Conservation (phyloP, 1,140 invertebrate species). For the Stegodyphus mimosarum region DNA sequence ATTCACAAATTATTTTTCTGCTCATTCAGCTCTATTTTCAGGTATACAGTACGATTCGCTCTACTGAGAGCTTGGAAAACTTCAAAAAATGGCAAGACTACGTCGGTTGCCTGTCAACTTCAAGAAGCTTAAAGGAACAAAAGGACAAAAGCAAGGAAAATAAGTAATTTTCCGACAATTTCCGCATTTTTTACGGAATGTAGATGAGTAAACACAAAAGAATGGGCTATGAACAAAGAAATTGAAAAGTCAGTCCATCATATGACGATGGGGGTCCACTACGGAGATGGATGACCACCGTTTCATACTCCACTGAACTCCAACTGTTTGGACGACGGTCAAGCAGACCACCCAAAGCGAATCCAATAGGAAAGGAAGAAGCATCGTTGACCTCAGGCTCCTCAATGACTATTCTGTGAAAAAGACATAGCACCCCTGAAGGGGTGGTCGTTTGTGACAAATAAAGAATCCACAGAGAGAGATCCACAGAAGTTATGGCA, state of each 20-base stretch:
- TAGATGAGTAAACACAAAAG: background rate
- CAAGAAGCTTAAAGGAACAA: no score
- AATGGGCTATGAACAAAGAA: background rate
- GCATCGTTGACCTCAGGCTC: background rate
- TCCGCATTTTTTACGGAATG: background rate
- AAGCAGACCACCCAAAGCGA: constrained; percentile 30
- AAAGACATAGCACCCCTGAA: background rate
- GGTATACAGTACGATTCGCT: no score
- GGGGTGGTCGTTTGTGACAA: constrained; percentile 5
- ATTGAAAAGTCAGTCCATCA: background rate
- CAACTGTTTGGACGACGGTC: constrained; percentile 6
- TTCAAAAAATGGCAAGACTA: no score
- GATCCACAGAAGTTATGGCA: no score
- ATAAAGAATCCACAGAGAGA: background rate
- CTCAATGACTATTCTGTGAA: background rate
- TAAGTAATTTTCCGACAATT: background rate
- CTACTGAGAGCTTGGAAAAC: no score
- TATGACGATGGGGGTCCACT: no score
- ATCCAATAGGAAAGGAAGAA: background rate
- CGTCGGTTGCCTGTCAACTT: no score
- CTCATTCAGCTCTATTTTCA: no score
- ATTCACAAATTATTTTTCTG: no score
- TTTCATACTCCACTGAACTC: background rate
- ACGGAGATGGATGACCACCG: no score
- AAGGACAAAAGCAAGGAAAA: no score